These are phyloP conservation scores for Polymixis flavicincta DNA, from an alignment of 2,888 invertebrate genomes.

Conservation along the genomic window DNA sequence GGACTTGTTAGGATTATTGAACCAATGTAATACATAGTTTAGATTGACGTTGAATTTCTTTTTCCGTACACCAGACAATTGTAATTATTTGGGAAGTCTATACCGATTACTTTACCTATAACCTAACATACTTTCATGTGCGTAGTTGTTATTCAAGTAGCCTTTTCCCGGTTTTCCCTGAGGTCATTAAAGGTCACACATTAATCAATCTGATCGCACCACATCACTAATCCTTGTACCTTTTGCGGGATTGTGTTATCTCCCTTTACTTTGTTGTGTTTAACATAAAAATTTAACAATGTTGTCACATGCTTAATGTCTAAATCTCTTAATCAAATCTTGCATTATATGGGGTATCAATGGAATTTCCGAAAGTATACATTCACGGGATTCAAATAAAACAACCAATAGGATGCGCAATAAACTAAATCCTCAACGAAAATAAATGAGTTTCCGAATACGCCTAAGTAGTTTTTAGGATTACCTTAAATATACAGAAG, in stretches of 20 bases:
- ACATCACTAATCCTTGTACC: slow-evolving; percentile 14
- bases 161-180: neutral
- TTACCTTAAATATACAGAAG: slow-evolving; percentile 62
- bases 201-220: slow-evolving; percentile 21
- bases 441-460: slow-evolving; percentile 52
- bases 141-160: too few relatives aligned
- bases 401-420: slow-evolving; percentile 29
- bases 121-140: neutral
- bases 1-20: neutral
- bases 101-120: neutral
- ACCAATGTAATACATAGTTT: neutral
- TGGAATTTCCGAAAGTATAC: slow-evolving; percentile 2
- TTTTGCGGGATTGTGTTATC: slow-evolving; percentile 3
- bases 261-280: neutral
- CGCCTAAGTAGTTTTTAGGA: slow-evolving; percentile 52
- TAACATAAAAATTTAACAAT: neutral
- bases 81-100: neutral
- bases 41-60: neutral
- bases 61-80: neutral
- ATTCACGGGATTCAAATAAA: slow-evolving; percentile 43
- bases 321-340: too few relatives aligned
- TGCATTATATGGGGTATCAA: slow-evolving; percentile 5
- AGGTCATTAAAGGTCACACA: slow-evolving; percentile 14
- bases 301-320: too few relatives aligned
- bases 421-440: slow-evolving; percentile 50